Evolutionary conservation across 2,888 invertebrate genomes (phyloP), one percentile per base, ranked within the genome.

Genomic region (Glomeris marginata): DNA sequence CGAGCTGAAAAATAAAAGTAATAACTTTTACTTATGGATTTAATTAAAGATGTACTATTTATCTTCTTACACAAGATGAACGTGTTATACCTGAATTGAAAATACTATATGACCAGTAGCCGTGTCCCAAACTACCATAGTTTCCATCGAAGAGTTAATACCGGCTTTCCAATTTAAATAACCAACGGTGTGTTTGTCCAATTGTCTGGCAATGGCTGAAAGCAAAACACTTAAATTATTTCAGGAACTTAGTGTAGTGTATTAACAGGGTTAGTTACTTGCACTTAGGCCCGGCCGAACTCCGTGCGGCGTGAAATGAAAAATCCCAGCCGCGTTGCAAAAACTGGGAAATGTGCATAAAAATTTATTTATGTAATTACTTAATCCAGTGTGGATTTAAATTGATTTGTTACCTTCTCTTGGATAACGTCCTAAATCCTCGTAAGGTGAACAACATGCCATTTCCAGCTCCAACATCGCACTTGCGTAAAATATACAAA

Each of bases 101-200:
- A 80, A 70, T 57, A 79, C 78, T 50, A 79, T 57, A 58, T 79
- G 74, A 59, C 76, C 74, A 34, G 72, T 72, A 60, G 81, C 79
- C 1, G 80, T 81, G 62, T 84, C 83, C 56, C 84, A 77, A 38
- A 86, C 81, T 47, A 92, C 71, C 36, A 80, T 78, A 0, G 88
- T 83, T 1, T 81, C 81, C 77, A 94, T 80, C 1, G 84, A 78
- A 1, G 84, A 81, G 41, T 72, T 66, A 4, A 58, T 58, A 13
- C 75, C 82, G 0, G 76, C 75, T 61, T 85, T 80, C 63, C 86
- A 88, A 0, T 86, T 84, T 36, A 95, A 67, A 60, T 90, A 86
- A 6, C 92, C 92, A 49, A 88, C 79, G 0, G 88, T 83, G 62
- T 87, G 80, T 50, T 82, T 82, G 61, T 90, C 87, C 54, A 94